Evolutionary conservation across 2,113 vertebrate species (phyloP).

Genomic region (Eidolon helvum): DNA sequence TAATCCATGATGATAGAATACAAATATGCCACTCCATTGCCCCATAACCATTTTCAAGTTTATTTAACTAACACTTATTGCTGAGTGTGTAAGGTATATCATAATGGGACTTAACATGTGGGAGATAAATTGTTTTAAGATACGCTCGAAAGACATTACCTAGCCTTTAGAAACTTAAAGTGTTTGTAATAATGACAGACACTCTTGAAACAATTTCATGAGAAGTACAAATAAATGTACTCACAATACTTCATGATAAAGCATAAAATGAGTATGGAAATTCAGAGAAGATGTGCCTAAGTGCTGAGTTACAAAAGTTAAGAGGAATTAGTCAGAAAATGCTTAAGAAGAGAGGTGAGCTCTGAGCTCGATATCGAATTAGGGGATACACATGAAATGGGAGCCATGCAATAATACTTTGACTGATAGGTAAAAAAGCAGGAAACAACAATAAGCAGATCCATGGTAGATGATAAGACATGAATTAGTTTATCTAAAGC

Average conservation of each 20-base stretch:
- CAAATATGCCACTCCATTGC: neutral
- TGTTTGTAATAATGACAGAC: neutral
- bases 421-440: neutral
- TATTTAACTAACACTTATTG: neutral
- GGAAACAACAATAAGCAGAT: neutral
- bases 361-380: slow-evolving; percentile 31
- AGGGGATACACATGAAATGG: neutral
- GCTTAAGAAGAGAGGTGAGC: neutral
- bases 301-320: slow-evolving; percentile 52
- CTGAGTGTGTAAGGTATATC: neutral
- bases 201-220: slow-evolving; percentile 50
- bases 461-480: neutral
- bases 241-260: slow-evolving; percentile 52
- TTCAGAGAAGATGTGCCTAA: slow-evolving; percentile 47
- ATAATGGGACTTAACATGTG: neutral
- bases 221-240: slow-evolving; percentile 49
- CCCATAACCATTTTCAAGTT: neutral
- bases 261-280: slow-evolving; percentile 69
- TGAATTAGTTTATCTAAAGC: neutral
- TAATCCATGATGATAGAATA: neutral
- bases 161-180: slow-evolving; percentile 33
- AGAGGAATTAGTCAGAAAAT: slow-evolving; percentile 56
- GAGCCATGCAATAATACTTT: neutral
- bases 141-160: neutral
- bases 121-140: neutral